Percentiles rank a stretch among this genome's conserved stretches.
Evolutionary conservation across 2,797 vertebrate species (phyloP).

Genomic region (Kryptolebias ocellatus): DNA sequence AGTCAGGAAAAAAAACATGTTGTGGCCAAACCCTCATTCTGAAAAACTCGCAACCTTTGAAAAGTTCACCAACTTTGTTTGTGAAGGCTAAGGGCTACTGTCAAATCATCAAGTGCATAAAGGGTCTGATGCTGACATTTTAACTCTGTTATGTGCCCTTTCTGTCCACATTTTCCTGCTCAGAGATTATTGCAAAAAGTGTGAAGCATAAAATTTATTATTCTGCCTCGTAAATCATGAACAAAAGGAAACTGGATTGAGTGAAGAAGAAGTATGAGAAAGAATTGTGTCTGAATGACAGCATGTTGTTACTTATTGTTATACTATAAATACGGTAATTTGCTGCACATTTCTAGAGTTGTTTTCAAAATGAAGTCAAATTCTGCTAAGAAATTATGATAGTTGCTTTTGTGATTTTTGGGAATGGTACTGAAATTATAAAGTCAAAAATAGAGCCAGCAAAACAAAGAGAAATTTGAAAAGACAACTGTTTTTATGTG

Average conservation of each 20-base stretch:
- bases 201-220: not conserved
- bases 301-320: not conserved
- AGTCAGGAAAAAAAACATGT: not conserved
- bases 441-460: not conserved
- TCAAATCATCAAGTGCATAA: conserved; percentile 1
- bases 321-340: not conserved
- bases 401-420: not conserved
- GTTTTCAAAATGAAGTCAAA: not conserved
- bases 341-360: not conserved
- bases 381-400: not conserved
- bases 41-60: not conserved
- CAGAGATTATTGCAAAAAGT: not conserved
- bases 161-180: not conserved
- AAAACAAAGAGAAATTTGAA: not conserved
- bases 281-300: not conserved
- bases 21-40: not conserved
- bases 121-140: conserved; percentile 1
- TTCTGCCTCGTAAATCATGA: not conserved
- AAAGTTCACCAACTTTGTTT: conserved; percentile 1
- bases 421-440: not conserved
- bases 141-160: not conserved
- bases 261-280: not conserved
- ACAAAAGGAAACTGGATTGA: not conserved
- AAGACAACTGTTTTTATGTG: not conserved
- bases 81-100: not conserved